Percentiles rank a stretch among this genome's conserved stretches.
Conservation (phyloP, 2,113 vertebrate species). For the Cyrtonyx montezumae region DNA sequence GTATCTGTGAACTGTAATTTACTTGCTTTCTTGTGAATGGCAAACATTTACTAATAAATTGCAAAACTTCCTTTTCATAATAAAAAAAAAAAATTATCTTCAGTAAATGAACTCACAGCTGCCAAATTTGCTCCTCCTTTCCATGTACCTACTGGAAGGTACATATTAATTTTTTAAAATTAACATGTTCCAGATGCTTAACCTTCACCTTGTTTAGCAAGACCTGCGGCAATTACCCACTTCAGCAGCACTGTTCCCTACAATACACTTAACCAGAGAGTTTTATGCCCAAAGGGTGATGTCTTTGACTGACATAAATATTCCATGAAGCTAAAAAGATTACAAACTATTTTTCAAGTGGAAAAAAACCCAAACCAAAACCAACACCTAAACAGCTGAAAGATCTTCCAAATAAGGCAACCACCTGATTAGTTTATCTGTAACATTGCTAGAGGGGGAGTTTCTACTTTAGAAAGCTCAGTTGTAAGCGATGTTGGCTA, state of each 20-base stretch:
- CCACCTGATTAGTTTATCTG: slow-evolving; percentile 13
- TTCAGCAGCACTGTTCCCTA: neutral
- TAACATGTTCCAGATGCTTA: neutral
- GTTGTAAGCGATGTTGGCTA: neutral
- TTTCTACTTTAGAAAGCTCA: neutral
- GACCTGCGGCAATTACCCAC: neutral
- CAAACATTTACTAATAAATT: neutral
- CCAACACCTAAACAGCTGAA: neutral
- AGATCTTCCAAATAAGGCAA: neutral
- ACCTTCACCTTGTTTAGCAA: neutral
- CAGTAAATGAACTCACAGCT: neutral
- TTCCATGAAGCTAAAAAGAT: slow-evolving; percentile 8
- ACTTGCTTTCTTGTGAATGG: neutral
- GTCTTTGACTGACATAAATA: slow-evolving; percentile 19
- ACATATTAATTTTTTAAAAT: neutral
- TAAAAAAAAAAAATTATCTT: neutral
- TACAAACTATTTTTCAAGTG: neutral
- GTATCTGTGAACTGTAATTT: neutral
- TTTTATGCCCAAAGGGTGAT: slow-evolving; percentile 15
- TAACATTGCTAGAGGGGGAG: slow-evolving; percentile 27
- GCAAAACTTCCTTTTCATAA: neutral
- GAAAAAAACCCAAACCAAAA: neutral
- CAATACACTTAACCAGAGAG: neutral
- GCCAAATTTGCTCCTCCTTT: neutral
- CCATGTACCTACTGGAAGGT: neutral